Evolutionary conservation across 1,140 invertebrate genomes (phyloP).

Genomic region (Drosophila nikananu): DNA sequence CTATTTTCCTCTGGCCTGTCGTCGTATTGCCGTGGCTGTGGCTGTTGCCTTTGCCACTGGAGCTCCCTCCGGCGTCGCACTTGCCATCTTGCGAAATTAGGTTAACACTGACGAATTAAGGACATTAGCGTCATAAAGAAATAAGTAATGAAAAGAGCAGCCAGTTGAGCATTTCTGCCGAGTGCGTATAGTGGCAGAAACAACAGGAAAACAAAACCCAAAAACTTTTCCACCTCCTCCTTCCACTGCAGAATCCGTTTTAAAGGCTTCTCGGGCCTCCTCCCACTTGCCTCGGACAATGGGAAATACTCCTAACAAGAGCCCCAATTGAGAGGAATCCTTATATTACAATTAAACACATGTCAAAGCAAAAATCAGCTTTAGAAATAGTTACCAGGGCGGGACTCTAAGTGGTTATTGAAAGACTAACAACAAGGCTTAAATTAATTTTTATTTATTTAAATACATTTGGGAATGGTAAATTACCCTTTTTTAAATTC

Average conservation of each 20-base stretch:
- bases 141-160: slow-evolving; percentile 79
- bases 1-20: slow-evolving; percentile 74
- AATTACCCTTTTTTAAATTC: background rate
- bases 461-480: background rate
- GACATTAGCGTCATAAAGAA: slow-evolving; percentile 84
- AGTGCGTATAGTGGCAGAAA: slow-evolving; percentile 64
- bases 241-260: slow-evolving; percentile 12
- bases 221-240: slow-evolving; percentile 26
- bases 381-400: background rate
- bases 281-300: background rate
- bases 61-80: slow-evolving; percentile 51
- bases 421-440: background rate
- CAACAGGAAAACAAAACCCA: slow-evolving; percentile 38
- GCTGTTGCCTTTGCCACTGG: slow-evolving; percentile 33
- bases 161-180: slow-evolving; percentile 67
- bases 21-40: slow-evolving; percentile 45
- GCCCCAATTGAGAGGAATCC: background rate
- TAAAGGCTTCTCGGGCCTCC: slow-evolving; percentile 16
- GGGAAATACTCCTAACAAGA: slow-evolving; percentile 5
- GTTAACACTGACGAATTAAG: slow-evolving; percentile 84
- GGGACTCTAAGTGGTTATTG: too few relatives aligned
- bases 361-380: background rate
- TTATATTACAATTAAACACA: background rate
- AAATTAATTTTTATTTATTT: background rate
- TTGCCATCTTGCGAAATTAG: slow-evolving; percentile 71